These are phyloP conservation scores for Paradisaea rubra DNA, from an alignment of 2,113 vertebrate species.

Conservation along the genomic window DNA sequence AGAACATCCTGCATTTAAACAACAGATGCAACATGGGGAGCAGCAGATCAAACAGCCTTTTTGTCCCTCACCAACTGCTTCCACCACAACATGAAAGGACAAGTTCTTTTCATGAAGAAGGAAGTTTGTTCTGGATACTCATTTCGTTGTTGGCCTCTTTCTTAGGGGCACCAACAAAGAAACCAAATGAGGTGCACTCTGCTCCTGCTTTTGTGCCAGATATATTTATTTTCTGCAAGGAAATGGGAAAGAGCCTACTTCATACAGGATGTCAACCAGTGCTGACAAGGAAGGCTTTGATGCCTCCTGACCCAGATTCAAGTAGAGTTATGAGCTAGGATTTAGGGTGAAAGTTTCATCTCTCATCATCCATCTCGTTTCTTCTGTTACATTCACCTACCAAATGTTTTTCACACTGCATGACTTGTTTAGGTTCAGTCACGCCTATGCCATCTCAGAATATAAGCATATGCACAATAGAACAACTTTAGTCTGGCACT, in stretches of 20 bases:
- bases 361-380: not conserved
- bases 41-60: not conserved
- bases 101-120: not conserved
- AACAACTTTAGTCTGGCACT: constrained; percentile 11
- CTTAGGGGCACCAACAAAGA: not conserved
- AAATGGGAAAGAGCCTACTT: not conserved
- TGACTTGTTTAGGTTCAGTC: constrained; percentile 8
- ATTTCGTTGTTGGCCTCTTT: not conserved
- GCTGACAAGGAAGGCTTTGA: not conserved
- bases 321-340: not conserved
- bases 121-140: not conserved
- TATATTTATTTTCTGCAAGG: not conserved
- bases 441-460: not conserved
- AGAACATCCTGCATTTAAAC: not conserved
- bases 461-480: constrained; percentile 8
- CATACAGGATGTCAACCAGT: not conserved
- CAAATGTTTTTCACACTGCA: constrained; percentile 5
- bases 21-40: not conserved
- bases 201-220: not conserved
- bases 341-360: not conserved
- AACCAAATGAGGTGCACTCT: not conserved
- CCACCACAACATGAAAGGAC: not conserved
- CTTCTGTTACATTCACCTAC: not conserved
- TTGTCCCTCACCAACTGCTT: not conserved
- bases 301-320: not conserved